Evolutionary conservation across 2,113 vertebrate genomes (phyloP).

Genomic region (Delphinus delphis): DNA sequence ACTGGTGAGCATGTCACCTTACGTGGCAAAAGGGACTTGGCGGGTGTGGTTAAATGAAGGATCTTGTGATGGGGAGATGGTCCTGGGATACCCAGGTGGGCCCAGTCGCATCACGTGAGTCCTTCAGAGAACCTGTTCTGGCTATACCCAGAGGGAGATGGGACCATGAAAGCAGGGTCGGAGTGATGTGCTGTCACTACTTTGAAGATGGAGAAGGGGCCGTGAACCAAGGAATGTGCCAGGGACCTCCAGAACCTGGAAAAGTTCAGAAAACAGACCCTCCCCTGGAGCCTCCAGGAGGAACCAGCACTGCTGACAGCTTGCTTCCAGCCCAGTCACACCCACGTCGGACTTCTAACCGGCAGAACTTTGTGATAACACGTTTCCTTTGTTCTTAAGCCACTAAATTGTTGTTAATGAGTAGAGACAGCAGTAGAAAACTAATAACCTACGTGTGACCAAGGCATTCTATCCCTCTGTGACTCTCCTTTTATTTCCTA

Average conservation of each 20-base stretch:
- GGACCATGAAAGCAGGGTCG: accelerated
- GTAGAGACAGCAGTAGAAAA: accelerated
- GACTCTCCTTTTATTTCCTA: accelerated
- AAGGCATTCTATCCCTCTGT: accelerated
- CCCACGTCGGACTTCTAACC: accelerated
- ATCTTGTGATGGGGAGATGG: accelerated
- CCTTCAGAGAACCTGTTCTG: accelerated
- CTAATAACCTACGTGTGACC: accelerated
- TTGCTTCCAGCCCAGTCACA: accelerated
- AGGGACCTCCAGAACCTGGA: too few species aligned
- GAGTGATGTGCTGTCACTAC: accelerated
- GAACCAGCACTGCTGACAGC: accelerated
- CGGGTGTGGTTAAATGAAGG: accelerated
- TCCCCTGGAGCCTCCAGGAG: accelerated
- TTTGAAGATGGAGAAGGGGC: not conserved
- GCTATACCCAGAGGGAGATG: accelerated
- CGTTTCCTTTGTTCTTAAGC: accelerated
- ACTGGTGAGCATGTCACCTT: accelerated
- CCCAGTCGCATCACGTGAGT: accelerated
- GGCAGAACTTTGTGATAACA: accelerated
- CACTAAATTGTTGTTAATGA: accelerated
- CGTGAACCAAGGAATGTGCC: accelerated
- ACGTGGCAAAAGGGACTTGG: accelerated
- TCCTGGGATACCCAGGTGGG: accelerated
- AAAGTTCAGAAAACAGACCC: accelerated